Base-by-base conservation (phyloP, 2,797 vertebrate species). In the Neoniphon sammara region DNA sequence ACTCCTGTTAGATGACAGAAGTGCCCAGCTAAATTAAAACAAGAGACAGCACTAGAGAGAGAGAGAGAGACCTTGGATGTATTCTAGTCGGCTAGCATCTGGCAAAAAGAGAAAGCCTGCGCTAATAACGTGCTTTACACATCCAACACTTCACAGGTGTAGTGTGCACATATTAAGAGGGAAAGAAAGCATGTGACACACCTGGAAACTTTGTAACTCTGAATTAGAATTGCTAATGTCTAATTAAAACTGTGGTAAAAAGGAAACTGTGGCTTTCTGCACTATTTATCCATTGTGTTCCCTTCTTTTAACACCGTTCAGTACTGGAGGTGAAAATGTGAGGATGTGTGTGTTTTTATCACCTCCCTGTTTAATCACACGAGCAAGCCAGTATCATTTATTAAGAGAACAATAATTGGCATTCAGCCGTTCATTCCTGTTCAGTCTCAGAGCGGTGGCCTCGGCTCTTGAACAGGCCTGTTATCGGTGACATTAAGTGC, bases 401-500 rank as follows among this genome's bases (percentile, higher is more conserved):
- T 70, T 69, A 60, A 59, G 23, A 58, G 15, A 73, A 70, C 49
- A 68, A 59, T 73, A 52, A 81, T 68, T 60, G 70, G 56, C 52
- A 67, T 78, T 80, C 52, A 75, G 74, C 71, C 78, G 63, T 85
- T 88, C 82, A 74, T 80, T 82, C 78, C 52, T 81, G 62, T 70
- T 65, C 57, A 31, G 57, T 76, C 71, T 30, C 57, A 0, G n/a
- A 70, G 75, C 55, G 10, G 20, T 79, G 61, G 81, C 61, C 34
- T 53, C 46, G 9, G 50, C 20, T 53, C 20, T 23, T 53, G 20
- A 14, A 27, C 21, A 27, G 4, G 57, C 62, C 21, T 70, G 70
- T 77, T 83, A 75, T 83, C 87, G 87, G 81, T 83, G 75, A 84
- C 15, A 86, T 83, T 75, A 86, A 80, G 68, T 81, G 61, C 50